A percentile compares a stretch with the other conserved stretches of the same genome.
phyloP scores from a whole-genome alignment of 2,888 invertebrate species.

The Epinotia bilunana region DNA sequence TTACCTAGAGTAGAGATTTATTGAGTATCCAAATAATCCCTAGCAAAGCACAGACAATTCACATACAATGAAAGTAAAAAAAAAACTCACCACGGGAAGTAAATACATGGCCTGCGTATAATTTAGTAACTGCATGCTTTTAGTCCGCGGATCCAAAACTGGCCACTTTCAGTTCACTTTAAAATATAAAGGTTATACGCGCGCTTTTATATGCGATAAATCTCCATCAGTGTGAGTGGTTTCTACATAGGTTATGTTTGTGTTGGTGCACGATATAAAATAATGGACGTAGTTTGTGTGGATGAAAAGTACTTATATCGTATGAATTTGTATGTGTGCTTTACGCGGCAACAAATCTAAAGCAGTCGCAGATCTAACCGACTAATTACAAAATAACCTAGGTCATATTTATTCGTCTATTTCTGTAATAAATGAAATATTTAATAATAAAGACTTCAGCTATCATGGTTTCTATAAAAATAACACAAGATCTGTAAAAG shows the following conservation, averaged over 20 bases:
- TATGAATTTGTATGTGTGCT: neutral
- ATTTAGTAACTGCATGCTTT: conserved; percentile 9
- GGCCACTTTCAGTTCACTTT: conserved; percentile 4
- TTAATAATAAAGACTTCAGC: too few relatives aligned
- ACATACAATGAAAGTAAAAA: neutral
- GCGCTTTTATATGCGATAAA: conserved; percentile 24
- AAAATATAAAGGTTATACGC: conserved; percentile 10
- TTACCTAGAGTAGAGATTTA: too few relatives aligned
- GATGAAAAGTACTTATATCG: neutral
- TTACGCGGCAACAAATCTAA: neutral
- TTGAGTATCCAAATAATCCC: too few relatives aligned
- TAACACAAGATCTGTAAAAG: neutral
- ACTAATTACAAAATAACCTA: too few relatives aligned
- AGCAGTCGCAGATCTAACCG: neutral
- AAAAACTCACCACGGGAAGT: neutral
- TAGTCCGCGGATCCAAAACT: conserved; percentile 2
- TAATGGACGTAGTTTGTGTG: neutral
- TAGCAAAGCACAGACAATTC: neutral
- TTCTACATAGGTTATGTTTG: neutral
- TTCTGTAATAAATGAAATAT: too few relatives aligned
- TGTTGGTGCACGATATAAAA: neutral
- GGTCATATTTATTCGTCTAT: too few relatives aligned
- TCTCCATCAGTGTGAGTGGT: conserved; percentile 23
- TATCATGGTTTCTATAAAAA: too few relatives aligned
- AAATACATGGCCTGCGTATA: conserved; percentile 1